Percentiles rank a stretch among this genome's conserved stretches.
Conservation (phyloP, 2,888 invertebrate genomes). For the Anarsia innoxiella region DNA sequence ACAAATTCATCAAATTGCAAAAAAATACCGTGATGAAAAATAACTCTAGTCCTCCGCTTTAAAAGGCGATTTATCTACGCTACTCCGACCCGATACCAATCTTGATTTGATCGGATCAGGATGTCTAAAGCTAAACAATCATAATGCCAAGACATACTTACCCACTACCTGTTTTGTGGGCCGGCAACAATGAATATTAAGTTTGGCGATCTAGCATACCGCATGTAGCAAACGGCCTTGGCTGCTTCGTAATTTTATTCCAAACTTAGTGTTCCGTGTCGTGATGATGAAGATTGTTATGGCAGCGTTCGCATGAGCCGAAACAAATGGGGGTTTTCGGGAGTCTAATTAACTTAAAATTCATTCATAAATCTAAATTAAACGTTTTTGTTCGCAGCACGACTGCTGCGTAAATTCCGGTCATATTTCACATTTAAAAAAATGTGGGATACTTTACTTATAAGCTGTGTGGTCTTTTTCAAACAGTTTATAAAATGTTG, state of each 20-base stretch:
- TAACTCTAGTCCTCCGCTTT: no score
- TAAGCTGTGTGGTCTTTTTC: no score
- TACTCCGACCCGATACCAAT: no score
- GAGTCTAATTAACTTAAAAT: neutral
- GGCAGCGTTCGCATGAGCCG: slow-evolving; percentile 20
- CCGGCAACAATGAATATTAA: slow-evolving; percentile 53
- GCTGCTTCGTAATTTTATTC: slow-evolving; percentile 57
- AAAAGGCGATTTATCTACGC: no score
- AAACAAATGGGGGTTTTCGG: slow-evolving; percentile 4
- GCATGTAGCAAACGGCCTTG: slow-evolving; percentile 55
- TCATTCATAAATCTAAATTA: slow-evolving; percentile 9
- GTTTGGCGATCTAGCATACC: slow-evolving; percentile 59
- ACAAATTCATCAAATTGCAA: no score
- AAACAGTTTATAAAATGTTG: no score
- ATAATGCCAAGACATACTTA: no score
- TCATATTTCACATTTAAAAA: no score
- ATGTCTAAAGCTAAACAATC: no score
- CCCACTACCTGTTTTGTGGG: slow-evolving; percentile 29
- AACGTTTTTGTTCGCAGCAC: neutral
- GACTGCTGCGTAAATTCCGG: slow-evolving; percentile 5
- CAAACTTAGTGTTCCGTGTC: slow-evolving; percentile 61
- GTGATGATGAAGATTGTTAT: slow-evolving; percentile 43
- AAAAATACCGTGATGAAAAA: no score
- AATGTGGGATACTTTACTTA: no score
- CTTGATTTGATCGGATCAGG: no score